These are phyloP conservation scores for Trichoplusia ni DNA, from an alignment of 1,140 invertebrate genomes.

Conservation along the genomic window DNA sequence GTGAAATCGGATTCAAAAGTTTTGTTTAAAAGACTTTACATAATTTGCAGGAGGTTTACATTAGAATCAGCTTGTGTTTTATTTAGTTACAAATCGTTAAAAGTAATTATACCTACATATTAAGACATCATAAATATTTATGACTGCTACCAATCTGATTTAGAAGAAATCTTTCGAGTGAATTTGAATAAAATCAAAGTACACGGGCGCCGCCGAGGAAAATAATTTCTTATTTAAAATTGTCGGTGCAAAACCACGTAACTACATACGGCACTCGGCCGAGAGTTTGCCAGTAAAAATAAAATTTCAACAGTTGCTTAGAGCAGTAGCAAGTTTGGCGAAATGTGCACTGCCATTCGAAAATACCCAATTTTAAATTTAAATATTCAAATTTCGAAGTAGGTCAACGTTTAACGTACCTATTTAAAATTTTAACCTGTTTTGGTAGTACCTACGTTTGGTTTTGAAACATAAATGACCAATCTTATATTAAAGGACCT, in stretches of 20 bases:
- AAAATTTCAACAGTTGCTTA: conserved; percentile 49
- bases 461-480: not conserved
- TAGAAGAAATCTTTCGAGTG: not conserved
- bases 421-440: not conserved
- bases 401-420: conserved; percentile 31
- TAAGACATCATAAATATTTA: too few species aligned
- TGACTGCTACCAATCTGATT: too few species aligned
- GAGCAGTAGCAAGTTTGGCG: conserved; percentile 36
- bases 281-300: conserved; percentile 41
- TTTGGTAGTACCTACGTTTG: not conserved
- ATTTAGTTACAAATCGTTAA: too few species aligned
- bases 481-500: too few species aligned
- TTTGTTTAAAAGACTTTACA: too few species aligned
- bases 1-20: too few species aligned
- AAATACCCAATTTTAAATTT: conserved; percentile 44
- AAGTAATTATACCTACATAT: not conserved
- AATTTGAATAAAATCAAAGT: conserved; percentile 10
- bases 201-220: too few species aligned
- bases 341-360: conserved; percentile 37
- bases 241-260: conserved; percentile 20
- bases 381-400: conserved; percentile 37
- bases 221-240: conserved; percentile 48
- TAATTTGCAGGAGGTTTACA: too few species aligned
- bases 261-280: conserved; percentile 32
- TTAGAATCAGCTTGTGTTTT: too few species aligned